Conservation (phyloP, 2,113 vertebrate genomes). For the Anseranas semipalmata region DNA sequence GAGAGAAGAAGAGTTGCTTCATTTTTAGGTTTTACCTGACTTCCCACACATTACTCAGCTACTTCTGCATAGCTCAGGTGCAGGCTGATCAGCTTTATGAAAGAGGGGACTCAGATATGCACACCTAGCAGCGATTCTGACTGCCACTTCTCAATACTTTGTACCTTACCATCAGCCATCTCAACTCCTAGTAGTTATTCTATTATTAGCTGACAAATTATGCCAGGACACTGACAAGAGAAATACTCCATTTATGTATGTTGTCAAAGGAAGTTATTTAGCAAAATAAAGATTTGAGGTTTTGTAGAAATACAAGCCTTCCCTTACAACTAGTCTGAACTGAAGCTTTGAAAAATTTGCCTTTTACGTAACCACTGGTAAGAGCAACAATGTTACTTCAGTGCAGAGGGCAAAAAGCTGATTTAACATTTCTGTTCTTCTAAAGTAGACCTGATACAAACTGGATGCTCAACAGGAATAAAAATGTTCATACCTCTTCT, state of each 20-base stretch:
- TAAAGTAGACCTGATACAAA: background rate
- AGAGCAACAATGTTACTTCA: background rate
- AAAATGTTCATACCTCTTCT: background rate
- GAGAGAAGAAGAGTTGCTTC: background rate
- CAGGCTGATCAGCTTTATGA: background rate
- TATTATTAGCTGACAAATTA: background rate
- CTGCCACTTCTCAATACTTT: background rate
- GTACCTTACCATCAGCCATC: background rate
- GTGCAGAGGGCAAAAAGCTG: background rate
- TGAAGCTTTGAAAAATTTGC: background rate
- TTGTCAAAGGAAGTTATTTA: background rate
- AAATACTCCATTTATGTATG: background rate
- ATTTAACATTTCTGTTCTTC: background rate
- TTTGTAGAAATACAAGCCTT: background rate
- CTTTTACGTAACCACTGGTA: background rate
- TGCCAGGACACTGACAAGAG: background rate
- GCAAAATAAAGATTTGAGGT: background rate
- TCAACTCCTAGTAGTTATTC: background rate
- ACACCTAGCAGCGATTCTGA: rapidly evolving
- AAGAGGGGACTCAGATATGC: background rate
- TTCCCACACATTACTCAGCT: background rate
- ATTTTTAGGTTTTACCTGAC: background rate
- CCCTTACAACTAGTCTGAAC: background rate
- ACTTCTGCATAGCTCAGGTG: rapidly evolving
- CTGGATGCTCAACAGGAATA: background rate